phyloP scores from a whole-genome alignment of 2,888 invertebrate genomes.

The Athalia cordata region DNA sequence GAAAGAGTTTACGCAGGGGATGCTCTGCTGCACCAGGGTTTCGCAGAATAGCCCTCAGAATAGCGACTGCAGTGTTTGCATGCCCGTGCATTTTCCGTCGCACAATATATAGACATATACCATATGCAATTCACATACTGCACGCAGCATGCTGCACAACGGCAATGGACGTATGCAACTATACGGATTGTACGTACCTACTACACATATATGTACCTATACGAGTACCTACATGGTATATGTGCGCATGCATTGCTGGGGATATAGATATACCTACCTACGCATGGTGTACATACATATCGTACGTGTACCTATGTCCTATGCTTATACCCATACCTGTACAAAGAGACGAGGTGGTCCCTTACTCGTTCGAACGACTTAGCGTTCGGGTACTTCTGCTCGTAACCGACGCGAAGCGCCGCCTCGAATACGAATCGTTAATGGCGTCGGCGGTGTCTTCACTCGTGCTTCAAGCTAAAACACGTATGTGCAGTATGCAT shows the following conservation, averaged over 20 bases:
- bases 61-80: neutral
- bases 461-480: constrained; percentile 9
- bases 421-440: constrained; percentile 44
- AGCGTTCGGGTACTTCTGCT: constrained; percentile 44
- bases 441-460: constrained; percentile 43
- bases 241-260: neutral
- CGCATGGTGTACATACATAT: neutral
- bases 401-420: constrained; percentile 43
- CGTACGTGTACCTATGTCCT: neutral
- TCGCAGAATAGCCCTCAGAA: constrained; percentile 28
- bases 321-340: constrained; percentile 1
- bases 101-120: neutral
- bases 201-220: neutral
- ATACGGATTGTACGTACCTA: neutral
- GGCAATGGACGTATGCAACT: no score
- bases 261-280: neutral
- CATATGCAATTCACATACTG: neutral
- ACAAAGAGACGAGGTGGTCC: constrained; percentile 21
- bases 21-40: neutral
- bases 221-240: neutral
- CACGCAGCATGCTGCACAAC: no score
- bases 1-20: constrained; percentile 34
- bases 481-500: constrained; percentile 38
- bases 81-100: constrained; percentile 27
- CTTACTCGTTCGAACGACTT: constrained; percentile 40